Evolutionary conservation across 2,797 vertebrate species (phyloP).

Genomic region (Cheirogaleus major): DNA sequence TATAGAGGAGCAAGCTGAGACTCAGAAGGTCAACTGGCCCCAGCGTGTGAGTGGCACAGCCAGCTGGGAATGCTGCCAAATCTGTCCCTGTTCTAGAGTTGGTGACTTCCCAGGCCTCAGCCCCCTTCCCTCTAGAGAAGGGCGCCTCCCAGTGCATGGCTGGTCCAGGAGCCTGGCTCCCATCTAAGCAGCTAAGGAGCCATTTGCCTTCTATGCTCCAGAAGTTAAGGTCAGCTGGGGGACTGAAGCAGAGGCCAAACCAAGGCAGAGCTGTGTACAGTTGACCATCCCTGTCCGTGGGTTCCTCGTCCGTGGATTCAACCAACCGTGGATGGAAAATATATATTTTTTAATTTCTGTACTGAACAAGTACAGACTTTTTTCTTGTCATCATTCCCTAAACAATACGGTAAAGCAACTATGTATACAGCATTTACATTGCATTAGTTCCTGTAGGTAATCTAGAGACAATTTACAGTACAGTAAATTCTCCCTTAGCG

Average conservation of each 20-base stretch:
- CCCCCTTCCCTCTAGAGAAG: neutral
- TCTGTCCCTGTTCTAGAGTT: neutral
- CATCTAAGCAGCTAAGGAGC: neutral
- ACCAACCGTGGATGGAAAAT: no score
- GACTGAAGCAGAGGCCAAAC: neutral
- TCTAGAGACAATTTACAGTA: neutral
- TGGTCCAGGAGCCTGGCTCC: neutral
- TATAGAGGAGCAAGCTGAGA: neutral
- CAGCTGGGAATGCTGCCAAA: neutral
- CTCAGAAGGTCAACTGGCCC: neutral
- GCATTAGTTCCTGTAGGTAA: neutral
- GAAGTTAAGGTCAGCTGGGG: neutral
- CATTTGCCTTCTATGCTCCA: neutral
- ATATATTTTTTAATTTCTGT: neutral
- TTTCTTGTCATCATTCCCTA: neutral
- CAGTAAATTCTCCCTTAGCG: neutral
- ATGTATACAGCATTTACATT: neutral
- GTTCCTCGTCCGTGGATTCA: neutral
- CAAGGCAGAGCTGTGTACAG: neutral
- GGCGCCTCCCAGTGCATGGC: neutral
- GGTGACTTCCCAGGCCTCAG: neutral
- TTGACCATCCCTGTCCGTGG: no score
- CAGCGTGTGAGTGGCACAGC: neutral
- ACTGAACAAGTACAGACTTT: neutral
- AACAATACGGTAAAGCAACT: neutral